Conservation (phyloP, 2,797 vertebrate species). For the Macrochelys suwanniensis region DNA sequence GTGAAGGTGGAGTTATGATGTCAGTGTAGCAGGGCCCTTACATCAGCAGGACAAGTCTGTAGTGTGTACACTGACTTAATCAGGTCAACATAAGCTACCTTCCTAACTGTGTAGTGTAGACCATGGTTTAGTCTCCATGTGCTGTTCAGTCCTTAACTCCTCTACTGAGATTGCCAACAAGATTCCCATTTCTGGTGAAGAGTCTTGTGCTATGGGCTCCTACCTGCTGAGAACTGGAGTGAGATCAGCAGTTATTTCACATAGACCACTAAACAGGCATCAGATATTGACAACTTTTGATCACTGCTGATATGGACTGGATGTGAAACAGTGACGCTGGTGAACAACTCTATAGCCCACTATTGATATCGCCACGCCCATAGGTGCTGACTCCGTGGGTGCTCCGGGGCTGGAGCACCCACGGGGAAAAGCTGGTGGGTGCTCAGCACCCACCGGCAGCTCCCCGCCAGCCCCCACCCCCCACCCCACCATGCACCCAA, state of each 20-base stretch:
- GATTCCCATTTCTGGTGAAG: background rate
- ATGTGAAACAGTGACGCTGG: background rate
- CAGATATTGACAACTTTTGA: background rate
- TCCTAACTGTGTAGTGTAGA: no score
- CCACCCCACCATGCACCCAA: no score
- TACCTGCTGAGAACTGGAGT: background rate
- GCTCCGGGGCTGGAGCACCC: no score
- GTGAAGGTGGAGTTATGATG: no score
- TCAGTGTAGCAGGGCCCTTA: no score
- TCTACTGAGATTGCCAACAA: background rate
- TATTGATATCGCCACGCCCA: background rate
- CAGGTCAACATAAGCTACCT: no score
- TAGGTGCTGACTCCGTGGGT: no score
- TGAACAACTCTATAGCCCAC: background rate
- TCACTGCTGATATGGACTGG: background rate
- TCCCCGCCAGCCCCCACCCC: no score
- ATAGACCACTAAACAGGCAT: background rate
- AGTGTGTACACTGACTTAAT: no score
- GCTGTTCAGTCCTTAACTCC: background rate
- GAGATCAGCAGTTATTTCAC: background rate
- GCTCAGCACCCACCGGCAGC: no score
- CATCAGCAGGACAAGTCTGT: no score
- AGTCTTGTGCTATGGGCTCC: background rate
- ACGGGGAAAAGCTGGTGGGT: no score
- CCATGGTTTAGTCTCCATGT: rapidly evolving